Percentiles rank a stretch among this genome's conserved stretches.
These are phyloP conservation scores for Rhynchopsitta pachyrhyncha DNA, from an alignment of 2,113 vertebrate species.

Conservation along the genomic window DNA sequence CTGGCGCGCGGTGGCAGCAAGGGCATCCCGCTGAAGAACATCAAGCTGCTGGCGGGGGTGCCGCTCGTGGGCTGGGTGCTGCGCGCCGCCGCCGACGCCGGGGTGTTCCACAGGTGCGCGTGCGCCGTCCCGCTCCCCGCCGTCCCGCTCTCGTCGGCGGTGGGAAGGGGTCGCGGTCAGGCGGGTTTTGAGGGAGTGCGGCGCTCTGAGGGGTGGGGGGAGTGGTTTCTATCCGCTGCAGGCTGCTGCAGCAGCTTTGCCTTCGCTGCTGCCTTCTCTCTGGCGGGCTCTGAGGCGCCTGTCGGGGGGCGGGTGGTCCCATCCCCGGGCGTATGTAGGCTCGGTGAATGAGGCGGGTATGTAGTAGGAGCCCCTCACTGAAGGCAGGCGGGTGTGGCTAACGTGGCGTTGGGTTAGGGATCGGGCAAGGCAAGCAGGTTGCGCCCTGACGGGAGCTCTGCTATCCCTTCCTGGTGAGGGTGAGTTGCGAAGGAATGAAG, in stretches of 20 bases:
- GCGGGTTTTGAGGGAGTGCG: accelerated
- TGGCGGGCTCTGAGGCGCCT: neutral
- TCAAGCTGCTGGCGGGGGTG: slow-evolving; percentile 83
- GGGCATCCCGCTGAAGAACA: slow-evolving; percentile 88
- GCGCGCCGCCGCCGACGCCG: slow-evolving; percentile 79
- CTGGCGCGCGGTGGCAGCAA: slow-evolving; percentile 89
- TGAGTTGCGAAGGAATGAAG: no score
- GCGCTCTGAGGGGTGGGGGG: no score
- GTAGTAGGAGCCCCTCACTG: accelerated
- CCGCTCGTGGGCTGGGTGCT: slow-evolving; percentile 88
- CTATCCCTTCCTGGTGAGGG: neutral
- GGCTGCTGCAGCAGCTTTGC: neutral
- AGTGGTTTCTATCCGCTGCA: no score
- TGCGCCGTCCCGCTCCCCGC: neutral
- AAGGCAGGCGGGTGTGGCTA: accelerated
- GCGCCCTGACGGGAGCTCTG: accelerated
- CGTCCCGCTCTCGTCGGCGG: neutral
- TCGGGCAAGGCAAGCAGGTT: neutral
- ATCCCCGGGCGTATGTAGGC: neutral
- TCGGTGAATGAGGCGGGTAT: accelerated
- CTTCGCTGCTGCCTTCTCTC: no score
- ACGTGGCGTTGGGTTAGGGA: neutral
- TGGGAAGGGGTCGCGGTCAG: accelerated
- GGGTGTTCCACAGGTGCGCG: slow-evolving; percentile 83
- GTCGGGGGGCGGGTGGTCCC: neutral